Conservation (phyloP, 2,888 invertebrate genomes). For the Ormyrus rosae region DNA sequence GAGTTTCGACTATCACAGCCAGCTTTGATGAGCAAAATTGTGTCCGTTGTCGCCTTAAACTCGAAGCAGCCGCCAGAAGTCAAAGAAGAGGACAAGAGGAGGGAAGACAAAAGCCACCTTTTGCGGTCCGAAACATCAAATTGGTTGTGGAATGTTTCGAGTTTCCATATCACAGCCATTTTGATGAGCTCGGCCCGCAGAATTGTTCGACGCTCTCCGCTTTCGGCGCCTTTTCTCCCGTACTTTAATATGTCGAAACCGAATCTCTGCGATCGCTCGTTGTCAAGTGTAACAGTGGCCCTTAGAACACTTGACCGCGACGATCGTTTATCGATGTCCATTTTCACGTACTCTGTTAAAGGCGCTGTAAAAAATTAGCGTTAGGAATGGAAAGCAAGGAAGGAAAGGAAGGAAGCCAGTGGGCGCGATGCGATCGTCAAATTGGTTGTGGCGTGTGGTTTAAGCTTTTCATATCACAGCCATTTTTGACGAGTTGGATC, state of each 20-base stretch:
- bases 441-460: conserved; percentile 86
- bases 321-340: not conserved
- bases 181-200: conserved; percentile 90
- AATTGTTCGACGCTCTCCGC: conserved; percentile 66
- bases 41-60: conserved; percentile 70
- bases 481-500: conserved; percentile 95
- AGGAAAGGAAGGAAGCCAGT: not conserved
- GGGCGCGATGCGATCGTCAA: conserved; percentile 81
- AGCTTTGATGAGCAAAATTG: conserved; percentile 95
- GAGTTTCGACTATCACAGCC: conserved; percentile 91
- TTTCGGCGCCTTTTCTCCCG: not conserved
- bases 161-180: conserved; percentile 97
- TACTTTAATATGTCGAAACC: not conserved
- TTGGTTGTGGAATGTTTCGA: conserved; percentile 88
- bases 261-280: not conserved
- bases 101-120: conserved; percentile 54
- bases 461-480: conserved; percentile 88
- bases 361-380: not conserved
- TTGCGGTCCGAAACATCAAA: conserved; percentile 87
- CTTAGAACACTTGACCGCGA: conserved; percentile 15
- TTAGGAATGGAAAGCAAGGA: not conserved
- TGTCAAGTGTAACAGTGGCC: conserved; percentile 6
- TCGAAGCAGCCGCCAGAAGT: too few relatives aligned
- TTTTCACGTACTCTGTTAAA: not conserved
- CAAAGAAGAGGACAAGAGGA: too few relatives aligned